These are phyloP conservation scores for Chlamydotis undulata DNA, from an alignment of 2,113 vertebrate genomes.

Conservation along the genomic window DNA sequence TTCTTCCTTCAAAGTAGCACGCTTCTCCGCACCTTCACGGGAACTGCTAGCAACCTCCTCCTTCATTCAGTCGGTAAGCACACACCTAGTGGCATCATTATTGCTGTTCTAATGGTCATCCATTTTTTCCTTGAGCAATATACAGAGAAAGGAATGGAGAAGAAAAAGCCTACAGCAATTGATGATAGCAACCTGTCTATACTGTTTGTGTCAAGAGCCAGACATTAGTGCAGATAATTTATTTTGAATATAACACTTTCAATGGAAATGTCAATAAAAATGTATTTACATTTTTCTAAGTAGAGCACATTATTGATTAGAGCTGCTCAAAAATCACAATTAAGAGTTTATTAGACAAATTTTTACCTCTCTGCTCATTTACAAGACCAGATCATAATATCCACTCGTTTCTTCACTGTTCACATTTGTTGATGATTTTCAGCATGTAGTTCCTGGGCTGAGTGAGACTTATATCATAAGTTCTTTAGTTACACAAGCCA, in stretches of 20 bases:
- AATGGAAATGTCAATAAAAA: slow-evolving; percentile 49
- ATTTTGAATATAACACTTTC: neutral
- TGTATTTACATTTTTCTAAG: slow-evolving; percentile 22
- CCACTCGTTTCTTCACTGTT: neutral
- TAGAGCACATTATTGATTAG: neutral
- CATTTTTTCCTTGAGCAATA: slow-evolving; percentile 6
- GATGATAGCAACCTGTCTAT: neutral
- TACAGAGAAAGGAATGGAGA: slow-evolving; percentile 14
- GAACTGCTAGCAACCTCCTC: neutral
- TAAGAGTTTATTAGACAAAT: slow-evolving; percentile 57
- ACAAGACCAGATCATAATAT: neutral
- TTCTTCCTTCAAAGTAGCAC: neutral
- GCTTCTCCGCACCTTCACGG: neutral
- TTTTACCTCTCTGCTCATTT: slow-evolving; percentile 21
- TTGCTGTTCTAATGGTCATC: neutral
- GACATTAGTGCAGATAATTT: slow-evolving; percentile 9
- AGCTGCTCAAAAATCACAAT: neutral
- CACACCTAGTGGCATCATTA: slow-evolving; percentile 3
- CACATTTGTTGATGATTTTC: slow-evolving; percentile 28
- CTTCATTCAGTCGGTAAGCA: neutral
- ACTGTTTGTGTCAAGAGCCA: neutral
- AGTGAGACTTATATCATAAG: neutral
- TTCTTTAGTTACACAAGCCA: neutral
- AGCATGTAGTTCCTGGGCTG: neutral
- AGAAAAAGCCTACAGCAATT: slow-evolving; percentile 1